Base-by-base conservation (phyloP, 2,113 vertebrate genomes). In the Pogonocichla stellata region DNA sequence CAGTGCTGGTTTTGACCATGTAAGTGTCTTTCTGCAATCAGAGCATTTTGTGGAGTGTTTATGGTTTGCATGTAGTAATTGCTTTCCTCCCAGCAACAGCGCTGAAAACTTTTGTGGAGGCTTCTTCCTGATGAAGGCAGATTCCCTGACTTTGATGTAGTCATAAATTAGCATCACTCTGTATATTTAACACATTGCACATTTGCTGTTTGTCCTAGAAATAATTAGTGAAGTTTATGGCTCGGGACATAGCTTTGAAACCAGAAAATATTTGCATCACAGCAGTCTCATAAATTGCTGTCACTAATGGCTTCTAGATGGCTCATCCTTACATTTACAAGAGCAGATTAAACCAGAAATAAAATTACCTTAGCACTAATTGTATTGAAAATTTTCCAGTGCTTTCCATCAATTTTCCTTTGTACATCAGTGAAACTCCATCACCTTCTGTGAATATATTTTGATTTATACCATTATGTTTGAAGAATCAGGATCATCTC, bases 101-200 rank as follows among this genome's bases (percentile, higher is more conserved):
- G 36, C 48, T 86, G 83, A 83, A 89, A 78, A 72, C 25, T 45
- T 86, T 19, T 51, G 60, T 81, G 72, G 36, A 94, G 25, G 65
- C 71, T 88, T 93, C 51, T 64, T 88, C 48, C 80, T 75, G 61
- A 86, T 61, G 69, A 67, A 83, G 69, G 82, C 86, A 84, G n/a
- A 60, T 86, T 93, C n/a, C n/a, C 28, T 72, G 64, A 31, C 92
- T 97, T 95, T 93, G 82, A 95, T 90, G 92, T 38, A 73, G 75
- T 80, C 72, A 71, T 53, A 88, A 92, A 93, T 88, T 70, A 90
- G 66, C 87, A 91, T 71, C 64, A 18, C 56, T 80, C 82, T 43
- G 7, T 62, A 19, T 26, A 62, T 60, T 57, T 42, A 78, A 81
- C 43, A 79, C n/a, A 34, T 53, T 53, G 19, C 64, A 92, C 56